Evolutionary conservation across 92 coral and sea anemone species (phyloP).

Genomic region (Nematostella vectensis): DNA sequence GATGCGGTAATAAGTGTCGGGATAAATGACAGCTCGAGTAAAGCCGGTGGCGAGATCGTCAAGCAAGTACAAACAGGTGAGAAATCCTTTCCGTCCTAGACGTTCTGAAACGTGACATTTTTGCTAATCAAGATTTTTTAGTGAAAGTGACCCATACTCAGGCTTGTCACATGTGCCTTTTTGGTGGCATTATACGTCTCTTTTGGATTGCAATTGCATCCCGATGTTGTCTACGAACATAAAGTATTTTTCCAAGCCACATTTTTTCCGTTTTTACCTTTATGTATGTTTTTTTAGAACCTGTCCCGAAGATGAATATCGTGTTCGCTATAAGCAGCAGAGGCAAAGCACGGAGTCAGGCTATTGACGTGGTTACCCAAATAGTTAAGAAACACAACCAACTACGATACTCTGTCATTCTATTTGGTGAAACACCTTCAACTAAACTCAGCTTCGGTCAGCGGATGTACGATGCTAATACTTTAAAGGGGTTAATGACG

Average conservation of each 20-base stretch:
- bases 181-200: too few species aligned
- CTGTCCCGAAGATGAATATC: conserved; percentile 56
- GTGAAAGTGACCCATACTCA: too few species aligned
- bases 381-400: conserved; percentile 61
- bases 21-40: conserved; percentile 20
- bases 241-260: too few species aligned
- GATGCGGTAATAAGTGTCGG: conserved; percentile 42
- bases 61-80: conserved; percentile 53
- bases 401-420: conserved; percentile 49
- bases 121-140: too few species aligned
- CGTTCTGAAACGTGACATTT: too few species aligned
- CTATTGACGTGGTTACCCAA: conserved; percentile 19
- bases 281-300: conserved; percentile 16
- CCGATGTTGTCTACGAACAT: too few species aligned
- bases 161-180: too few species aligned
- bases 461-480: conserved; percentile 18
- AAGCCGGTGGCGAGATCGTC: conserved; percentile 39
- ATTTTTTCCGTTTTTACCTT: too few species aligned
- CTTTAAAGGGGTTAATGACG: conserved; percentile 8
- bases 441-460: conserved; percentile 35
- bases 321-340: conserved; percentile 54
- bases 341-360: background rate
- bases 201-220: too few species aligned
- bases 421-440: conserved; percentile 32
- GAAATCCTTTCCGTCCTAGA: background rate